Conservation (phyloP, 2,888 invertebrate species). For the Apodemia zela region DNA sequence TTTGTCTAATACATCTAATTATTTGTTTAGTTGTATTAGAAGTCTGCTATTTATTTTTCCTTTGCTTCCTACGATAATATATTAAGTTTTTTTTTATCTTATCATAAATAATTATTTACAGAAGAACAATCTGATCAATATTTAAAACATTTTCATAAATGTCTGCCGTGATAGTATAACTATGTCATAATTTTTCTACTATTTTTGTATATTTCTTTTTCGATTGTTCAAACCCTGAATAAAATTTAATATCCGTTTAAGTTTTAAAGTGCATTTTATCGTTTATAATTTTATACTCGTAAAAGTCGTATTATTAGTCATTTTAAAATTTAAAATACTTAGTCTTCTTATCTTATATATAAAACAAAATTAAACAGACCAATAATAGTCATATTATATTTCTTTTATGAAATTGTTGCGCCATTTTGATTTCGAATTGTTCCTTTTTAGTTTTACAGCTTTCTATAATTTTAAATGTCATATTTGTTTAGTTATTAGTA, state of each 20-base stretch:
- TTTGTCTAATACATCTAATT: too few species aligned
- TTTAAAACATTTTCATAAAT: not conserved
- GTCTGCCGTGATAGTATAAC: not conserved
- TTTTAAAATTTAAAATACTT: constrained; percentile 8
- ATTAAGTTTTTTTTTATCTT: too few species aligned
- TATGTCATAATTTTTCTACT: too few species aligned
- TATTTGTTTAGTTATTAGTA: not conserved
- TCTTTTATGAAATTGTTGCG: not conserved
- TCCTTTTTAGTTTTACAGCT: not conserved
- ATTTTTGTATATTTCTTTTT: not conserved
- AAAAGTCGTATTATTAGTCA: constrained; percentile 12
- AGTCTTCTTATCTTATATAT: not conserved
- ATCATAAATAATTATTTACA: too few species aligned
- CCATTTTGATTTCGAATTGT: constrained; percentile 2
- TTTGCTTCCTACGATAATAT: too few species aligned
- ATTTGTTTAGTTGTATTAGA: too few species aligned
- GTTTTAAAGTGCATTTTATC: constrained; percentile 13
- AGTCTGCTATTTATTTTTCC: too few species aligned
- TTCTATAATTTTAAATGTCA: not conserved
- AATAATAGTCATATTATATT: not conserved
- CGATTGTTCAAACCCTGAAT: not conserved
- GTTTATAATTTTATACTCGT: constrained; percentile 8
- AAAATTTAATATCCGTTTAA: constrained; percentile 9
- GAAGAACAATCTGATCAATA: not conserved
- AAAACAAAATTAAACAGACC: not conserved